Conservation (phyloP, 2,888 invertebrate genomes). For the Galeruca laticollis region DNA sequence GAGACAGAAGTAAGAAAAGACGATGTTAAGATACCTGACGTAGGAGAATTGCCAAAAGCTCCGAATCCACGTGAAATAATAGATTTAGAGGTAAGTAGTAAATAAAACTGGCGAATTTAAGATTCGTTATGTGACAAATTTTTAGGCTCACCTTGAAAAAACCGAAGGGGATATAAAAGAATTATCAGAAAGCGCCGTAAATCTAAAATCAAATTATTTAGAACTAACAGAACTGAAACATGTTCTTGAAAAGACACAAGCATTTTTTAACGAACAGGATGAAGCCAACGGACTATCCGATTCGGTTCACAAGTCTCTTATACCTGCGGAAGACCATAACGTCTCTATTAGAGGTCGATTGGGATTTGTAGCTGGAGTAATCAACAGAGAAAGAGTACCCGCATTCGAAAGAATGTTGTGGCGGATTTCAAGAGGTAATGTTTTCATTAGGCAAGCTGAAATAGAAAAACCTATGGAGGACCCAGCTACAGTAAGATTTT, state of each 20-base stretch:
- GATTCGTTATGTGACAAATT: not conserved
- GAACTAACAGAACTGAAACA: conserved; percentile 92
- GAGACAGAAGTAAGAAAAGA: conserved; percentile 90
- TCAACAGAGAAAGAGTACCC: conserved; percentile 87
- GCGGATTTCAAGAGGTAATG: conserved; percentile 93
- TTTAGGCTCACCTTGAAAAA: conserved; percentile 90
- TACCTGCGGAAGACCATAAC: conserved; percentile 67
- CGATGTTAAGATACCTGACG: conserved; percentile 81
- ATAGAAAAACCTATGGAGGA: conserved; percentile 87
- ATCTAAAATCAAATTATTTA: conserved; percentile 89
- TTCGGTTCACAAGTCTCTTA: conserved; percentile 69
- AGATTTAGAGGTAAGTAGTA: conserved; percentile 73
- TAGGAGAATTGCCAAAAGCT: conserved; percentile 78
- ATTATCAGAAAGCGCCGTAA: conserved; percentile 92
- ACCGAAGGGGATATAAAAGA: conserved; percentile 95
- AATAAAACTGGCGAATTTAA: conserved; percentile 69
- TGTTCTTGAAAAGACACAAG: conserved; percentile 92
- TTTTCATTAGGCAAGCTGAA: conserved; percentile 88
- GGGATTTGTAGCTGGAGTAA: conserved; percentile 91
- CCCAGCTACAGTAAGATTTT: conserved; percentile 79
- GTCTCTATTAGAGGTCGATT: conserved; percentile 66
- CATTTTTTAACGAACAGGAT: conserved; percentile 88
- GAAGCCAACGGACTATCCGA: conserved; percentile 74
- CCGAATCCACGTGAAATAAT: conserved; percentile 68
- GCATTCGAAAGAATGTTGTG: conserved; percentile 94